Evolutionary conservation across 2,888 invertebrate species (phyloP), one percentile per base, ranked within the genome.

Genomic region (Hirtodrosophila trivittata): DNA sequence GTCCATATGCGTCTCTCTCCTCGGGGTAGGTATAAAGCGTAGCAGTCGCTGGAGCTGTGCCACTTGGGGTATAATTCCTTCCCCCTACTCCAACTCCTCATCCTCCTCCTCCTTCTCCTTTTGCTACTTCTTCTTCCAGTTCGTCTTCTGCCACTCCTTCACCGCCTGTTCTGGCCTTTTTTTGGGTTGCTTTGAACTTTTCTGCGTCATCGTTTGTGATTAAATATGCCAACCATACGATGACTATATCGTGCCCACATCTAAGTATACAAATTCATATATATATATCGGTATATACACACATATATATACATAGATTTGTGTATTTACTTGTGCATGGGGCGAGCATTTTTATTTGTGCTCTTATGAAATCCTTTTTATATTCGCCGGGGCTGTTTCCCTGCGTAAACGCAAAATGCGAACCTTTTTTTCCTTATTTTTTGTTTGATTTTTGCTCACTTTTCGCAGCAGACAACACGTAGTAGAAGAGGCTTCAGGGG

Each of bases 131-230:
- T 21, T 21, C 18, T 21, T 21, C 18, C 5, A 5, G 3, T 28
- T 12, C 45, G 2, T 21, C 18, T 21, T 21, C 18, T 21, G 2
- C 18, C 18, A n/a, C 5, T 21, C 18, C 5, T 21, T 21, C 5
- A 21, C n/a, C n/a, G n/a, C n/a, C n/a, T 21, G 2, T 35, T 46
- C 1, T 50, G 38, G 41, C 52, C 37, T 46, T 28, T 30, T 54
- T 54, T 25, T 65, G 66, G 25, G 47, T 52, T 58, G 64, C 86
- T 82, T 87, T 80, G 86, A 86, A 80, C 82, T 86, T 67, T 81
- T 77, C 86, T 87, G 86, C 80, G 87, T 87, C 80, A 80, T 80
- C 87, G 80, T 70, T 74, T 80, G 78, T 77, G 80, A 80, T 86
- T 87, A 85, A 80, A 80, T 80, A 67, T 66, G 85, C 66, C 76